Percentiles rank a stretch among this genome's conserved stretches.
Evolutionary conservation across 2,113 vertebrate genomes (phyloP).

Genomic region (human (Homo sapiens)): DNA sequence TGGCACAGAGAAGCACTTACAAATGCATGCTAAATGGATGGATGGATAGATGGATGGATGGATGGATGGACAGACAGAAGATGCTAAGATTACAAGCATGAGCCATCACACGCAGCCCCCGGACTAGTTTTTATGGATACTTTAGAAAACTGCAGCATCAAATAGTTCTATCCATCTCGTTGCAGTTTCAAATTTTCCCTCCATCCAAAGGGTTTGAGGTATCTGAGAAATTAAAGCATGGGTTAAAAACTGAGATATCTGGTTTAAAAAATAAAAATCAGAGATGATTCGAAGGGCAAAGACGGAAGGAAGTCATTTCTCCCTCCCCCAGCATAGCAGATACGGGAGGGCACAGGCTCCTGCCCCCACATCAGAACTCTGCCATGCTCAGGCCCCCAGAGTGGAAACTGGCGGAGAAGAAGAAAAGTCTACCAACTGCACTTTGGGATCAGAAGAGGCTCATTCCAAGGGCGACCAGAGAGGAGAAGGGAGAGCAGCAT

Average conservation of each 20-base stretch:
- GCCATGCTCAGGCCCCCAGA: neutral
- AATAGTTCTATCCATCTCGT: neutral
- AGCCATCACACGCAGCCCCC: too few relatives aligned
- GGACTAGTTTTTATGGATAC: neutral
- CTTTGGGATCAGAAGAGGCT: neutral
- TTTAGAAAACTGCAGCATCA: neutral
- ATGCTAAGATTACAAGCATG: too few relatives aligned
- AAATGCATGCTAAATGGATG: neutral
- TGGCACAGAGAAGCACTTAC: neutral
- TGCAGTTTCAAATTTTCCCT: neutral
- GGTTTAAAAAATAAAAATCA: neutral
- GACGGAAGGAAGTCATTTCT: neutral
- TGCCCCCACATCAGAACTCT: neutral
- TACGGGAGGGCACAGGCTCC: neutral
- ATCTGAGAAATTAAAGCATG: slow-evolving; percentile 10
- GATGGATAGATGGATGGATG: too few relatives aligned
- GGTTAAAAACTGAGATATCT: neutral
- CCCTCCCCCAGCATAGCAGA: neutral
- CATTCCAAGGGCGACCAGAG: neutral
- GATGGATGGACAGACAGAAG: too few relatives aligned
- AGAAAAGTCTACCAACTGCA: neutral
- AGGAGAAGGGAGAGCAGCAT: neutral
- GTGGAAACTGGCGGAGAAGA: neutral
- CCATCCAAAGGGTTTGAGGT: neutral
- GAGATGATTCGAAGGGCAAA: neutral